These are phyloP conservation scores for Petrocephalus schoutedeni DNA, from an alignment of 2,797 vertebrate species.

Conservation along the genomic window DNA sequence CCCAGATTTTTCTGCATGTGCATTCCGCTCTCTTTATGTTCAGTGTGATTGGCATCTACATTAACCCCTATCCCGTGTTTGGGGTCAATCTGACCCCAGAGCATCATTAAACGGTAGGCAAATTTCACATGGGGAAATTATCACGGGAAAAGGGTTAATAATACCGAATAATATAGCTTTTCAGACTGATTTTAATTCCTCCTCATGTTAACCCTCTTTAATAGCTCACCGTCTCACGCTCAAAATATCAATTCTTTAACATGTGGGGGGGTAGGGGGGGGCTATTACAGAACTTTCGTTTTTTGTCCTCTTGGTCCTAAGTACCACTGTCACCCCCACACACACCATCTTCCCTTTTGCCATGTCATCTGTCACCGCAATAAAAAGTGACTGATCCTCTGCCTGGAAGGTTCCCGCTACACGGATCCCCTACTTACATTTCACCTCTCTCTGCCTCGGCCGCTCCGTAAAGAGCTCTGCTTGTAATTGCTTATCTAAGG, in stretches of 20 bases:
- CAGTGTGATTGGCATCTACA: constrained; percentile 19
- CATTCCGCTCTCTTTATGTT: constrained; percentile 24
- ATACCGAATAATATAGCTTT: constrained; percentile 29
- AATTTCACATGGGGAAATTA: too few species aligned
- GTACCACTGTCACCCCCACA: constrained; percentile 24
- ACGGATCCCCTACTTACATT: constrained; percentile 27
- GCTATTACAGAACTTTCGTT: background rate
- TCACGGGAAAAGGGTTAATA: too few species aligned
- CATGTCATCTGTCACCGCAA: constrained; percentile 41
- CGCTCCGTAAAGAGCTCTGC: constrained; percentile 10
- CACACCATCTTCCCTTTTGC: constrained; percentile 29
- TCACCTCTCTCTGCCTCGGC: constrained; percentile 4
- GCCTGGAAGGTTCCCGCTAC: constrained; percentile 29
- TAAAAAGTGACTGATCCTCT: constrained; percentile 40
- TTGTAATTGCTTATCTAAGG: constrained; percentile 32
- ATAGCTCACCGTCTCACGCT: background rate
- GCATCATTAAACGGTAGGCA: too few species aligned
- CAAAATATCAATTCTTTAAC: constrained; percentile 30
- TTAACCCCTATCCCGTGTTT: too few species aligned
- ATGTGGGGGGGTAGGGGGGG: background rate
- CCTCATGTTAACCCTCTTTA: constrained; percentile 6
- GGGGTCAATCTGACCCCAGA: too few species aligned
- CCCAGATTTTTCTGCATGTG: constrained; percentile 13
- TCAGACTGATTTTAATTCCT: constrained; percentile 31
- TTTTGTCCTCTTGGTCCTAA: constrained; percentile 17